phyloP scores from a whole-genome alignment of 2,797 vertebrate species.

The Epinephelus coioides region DNA sequence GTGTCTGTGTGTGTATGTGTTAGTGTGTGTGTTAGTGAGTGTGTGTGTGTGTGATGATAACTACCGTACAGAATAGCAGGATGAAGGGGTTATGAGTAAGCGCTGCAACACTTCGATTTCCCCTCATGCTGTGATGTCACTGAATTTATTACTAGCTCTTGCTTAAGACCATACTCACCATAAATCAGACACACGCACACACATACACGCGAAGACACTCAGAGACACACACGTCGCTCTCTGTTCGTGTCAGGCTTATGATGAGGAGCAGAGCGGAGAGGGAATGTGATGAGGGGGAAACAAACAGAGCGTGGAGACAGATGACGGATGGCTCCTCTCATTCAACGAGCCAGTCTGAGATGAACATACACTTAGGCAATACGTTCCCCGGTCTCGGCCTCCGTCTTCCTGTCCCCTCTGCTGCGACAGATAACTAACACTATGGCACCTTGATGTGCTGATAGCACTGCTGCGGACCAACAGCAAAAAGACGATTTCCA shows the following conservation, averaged over 20 bases:
- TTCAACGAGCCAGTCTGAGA: conserved; percentile 62
- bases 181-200: conserved; percentile 76
- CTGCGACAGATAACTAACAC: conserved; percentile 61
- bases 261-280: conserved; percentile 56
- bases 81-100: conserved; percentile 76
- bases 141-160: conserved; percentile 77
- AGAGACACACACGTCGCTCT: conserved; percentile 50
- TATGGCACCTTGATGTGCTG: conserved; percentile 58
- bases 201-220: conserved; percentile 20
- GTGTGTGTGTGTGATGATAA: conserved; percentile 53
- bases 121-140: conserved; percentile 81
- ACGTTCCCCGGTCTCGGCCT: conserved; percentile 36
- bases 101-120: conserved; percentile 79
- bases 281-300: conserved; percentile 69
- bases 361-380: conserved; percentile 58
- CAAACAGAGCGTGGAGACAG: conserved; percentile 71
- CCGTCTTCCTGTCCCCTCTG: conserved; percentile 58
- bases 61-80: conserved; percentile 41
- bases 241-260: conserved; percentile 59
- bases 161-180: conserved; percentile 68
- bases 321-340: conserved; percentile 74
- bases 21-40: conserved; percentile 8
- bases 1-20: conserved; percentile 28
- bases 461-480: conserved; percentile 47
- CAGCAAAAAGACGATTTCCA: conserved; percentile 37